Conservation (phyloP, 1,140 invertebrate genomes). For the Lamellibrachia luymesi region DNA sequence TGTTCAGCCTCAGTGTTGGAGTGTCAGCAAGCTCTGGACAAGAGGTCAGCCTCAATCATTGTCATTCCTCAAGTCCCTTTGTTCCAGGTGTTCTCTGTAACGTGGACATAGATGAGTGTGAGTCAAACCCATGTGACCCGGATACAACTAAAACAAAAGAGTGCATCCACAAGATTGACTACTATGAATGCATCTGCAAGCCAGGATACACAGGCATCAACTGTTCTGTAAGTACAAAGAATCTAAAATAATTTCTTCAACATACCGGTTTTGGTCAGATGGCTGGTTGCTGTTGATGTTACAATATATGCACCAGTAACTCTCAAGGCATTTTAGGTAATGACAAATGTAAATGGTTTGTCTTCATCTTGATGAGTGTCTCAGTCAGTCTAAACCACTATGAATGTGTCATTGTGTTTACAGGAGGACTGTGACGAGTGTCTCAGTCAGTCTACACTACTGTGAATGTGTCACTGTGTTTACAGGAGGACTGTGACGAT, state of each 20-base stretch:
- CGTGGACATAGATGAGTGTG: not conserved
- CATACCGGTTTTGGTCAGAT: not conserved
- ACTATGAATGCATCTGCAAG: not conserved
- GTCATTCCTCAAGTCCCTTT: too few species aligned
- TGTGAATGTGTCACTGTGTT: not conserved
- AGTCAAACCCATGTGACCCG: not conserved
- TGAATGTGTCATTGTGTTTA: not conserved
- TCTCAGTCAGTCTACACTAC: not conserved
- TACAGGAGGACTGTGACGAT: not conserved
- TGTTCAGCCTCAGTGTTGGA: too few species aligned
- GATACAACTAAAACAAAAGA: not conserved
- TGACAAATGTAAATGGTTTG: not conserved
- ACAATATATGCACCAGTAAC: not conserved
- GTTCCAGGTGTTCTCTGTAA: not conserved
- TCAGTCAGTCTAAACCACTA: not conserved
- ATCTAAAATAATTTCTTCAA: not conserved
- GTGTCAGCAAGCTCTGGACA: too few species aligned
- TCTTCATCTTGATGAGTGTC: not conserved
- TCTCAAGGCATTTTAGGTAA: too few species aligned
- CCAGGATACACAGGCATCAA: not conserved
- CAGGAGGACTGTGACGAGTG: too few species aligned
- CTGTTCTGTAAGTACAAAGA: not conserved
- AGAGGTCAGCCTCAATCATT: not conserved
- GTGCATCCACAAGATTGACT: not conserved
- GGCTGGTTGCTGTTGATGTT: not conserved